Evolutionary conservation across 2,797 vertebrate species (phyloP).

Genomic region (Oryzias dopingdopingensis): DNA sequence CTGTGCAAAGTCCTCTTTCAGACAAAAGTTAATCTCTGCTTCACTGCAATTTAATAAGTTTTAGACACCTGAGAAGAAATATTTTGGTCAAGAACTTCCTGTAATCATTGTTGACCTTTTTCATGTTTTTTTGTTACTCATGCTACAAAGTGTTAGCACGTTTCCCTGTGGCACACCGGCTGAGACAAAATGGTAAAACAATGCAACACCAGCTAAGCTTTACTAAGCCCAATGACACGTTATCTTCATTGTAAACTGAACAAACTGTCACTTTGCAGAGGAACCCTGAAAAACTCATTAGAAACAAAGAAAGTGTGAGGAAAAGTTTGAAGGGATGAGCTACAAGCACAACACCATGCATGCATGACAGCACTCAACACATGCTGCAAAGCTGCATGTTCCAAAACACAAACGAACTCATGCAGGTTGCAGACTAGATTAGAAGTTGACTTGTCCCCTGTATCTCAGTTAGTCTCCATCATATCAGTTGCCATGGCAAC

Average conservation of each 20-base stretch:
- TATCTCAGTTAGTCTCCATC: too few relatives aligned
- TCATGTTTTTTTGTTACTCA: not conserved
- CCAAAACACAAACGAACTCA: slow-evolving; percentile 13
- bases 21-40: not conserved
- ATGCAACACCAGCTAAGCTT: too few relatives aligned
- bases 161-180: too few relatives aligned
- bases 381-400: slow-evolving; percentile 26
- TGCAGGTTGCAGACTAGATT: not conserved
- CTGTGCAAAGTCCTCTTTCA: slow-evolving; percentile 23
- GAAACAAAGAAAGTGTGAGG: slow-evolving; percentile 56
- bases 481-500: too few relatives aligned
- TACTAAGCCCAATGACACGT: too few relatives aligned
- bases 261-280: slow-evolving; percentile 22
- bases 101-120: not conserved
- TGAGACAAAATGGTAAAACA: too few relatives aligned
- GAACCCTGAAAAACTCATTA: slow-evolving; percentile 51
- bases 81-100: accelerated
- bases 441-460: too few relatives aligned
- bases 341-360: slow-evolving; percentile 36
- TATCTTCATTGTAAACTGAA: not conserved
- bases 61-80: too few relatives aligned
- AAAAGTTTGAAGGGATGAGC: slow-evolving; percentile 72
- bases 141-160: too few relatives aligned
- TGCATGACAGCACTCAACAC: slow-evolving; percentile 19
- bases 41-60: not conserved